Conservation (phyloP, 1,140 invertebrate genomes). For the Oscheius sp. region DNA sequence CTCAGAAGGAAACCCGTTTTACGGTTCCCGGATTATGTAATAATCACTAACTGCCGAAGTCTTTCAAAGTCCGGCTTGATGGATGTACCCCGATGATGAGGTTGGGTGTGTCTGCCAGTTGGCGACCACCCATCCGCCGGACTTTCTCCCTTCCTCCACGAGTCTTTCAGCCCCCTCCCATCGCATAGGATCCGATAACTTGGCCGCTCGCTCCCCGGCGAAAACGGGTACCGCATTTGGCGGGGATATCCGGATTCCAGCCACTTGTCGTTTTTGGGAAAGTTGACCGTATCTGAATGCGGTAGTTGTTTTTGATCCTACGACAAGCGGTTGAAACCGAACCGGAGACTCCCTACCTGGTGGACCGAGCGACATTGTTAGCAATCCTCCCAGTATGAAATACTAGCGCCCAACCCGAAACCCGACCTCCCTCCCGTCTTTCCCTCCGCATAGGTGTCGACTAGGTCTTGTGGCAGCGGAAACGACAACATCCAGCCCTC, state of each 20-base stretch:
- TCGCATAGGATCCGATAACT: neutral
- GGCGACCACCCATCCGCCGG: slow-evolving; percentile 7
- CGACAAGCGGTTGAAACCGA: too few species aligned
- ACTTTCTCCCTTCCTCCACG: neutral
- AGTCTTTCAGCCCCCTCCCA: neutral
- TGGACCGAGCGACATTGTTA: slow-evolving; percentile 3
- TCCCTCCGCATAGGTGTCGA: neutral
- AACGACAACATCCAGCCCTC: neutral
- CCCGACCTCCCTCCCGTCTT: neutral
- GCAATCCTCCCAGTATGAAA: neutral
- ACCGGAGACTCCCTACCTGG: neutral
- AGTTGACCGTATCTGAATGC: neutral
- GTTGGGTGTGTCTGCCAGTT: neutral
- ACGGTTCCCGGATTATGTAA: slow-evolving; percentile 8
- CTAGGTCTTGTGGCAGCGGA: slow-evolving; percentile 3
- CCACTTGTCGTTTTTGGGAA: too few species aligned
- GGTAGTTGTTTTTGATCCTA: too few species aligned
- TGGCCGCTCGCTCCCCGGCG: slow-evolving; percentile 3
- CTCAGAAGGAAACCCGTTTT: neutral
- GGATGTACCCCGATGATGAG: neutral
- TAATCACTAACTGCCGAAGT: slow-evolving; percentile 10
- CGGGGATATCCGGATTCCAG: too few species aligned
- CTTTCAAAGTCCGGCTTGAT: slow-evolving; percentile 5
- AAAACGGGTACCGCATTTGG: slow-evolving; percentile 3
- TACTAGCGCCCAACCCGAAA: neutral